phyloP scores from a whole-genome alignment of 1,140 invertebrate species.

The Akabosia matsudoensis region DNA sequence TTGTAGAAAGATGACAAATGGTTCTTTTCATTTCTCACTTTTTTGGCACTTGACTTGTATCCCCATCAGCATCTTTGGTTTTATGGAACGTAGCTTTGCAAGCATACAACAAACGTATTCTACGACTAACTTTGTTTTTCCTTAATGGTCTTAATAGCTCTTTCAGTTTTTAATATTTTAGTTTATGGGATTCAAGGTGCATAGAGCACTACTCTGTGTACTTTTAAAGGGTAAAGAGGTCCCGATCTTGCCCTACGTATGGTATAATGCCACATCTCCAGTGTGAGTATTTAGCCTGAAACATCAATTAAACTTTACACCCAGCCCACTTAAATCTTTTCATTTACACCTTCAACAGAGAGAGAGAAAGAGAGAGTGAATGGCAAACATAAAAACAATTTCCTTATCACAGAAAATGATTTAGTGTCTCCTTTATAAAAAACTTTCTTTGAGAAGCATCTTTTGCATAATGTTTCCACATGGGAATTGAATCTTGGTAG shows the following conservation, averaged over 20 bases:
- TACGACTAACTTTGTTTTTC: background rate
- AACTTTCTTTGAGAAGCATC: too few relatives aligned
- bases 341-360: background rate
- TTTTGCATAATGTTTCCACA: background rate
- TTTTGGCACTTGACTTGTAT: background rate
- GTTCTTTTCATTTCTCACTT: constrained; percentile 11
- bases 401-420: background rate
- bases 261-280: background rate
- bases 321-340: constrained; percentile 26
- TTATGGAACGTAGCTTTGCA: too few relatives aligned
- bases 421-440: too few relatives aligned
- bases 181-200: background rate
- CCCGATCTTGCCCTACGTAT: background rate
- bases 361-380: background rate
- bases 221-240: background rate
- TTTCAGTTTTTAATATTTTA: background rate
- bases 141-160: background rate
- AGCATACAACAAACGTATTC: too few relatives aligned
- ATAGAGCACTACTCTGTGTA: background rate
- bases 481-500: background rate
- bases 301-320: constrained; percentile 36
- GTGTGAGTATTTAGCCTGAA: constrained; percentile 34
- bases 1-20: constrained; percentile 13
- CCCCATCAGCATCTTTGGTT: background rate
- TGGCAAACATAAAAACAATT: background rate